These are phyloP conservation scores for Henricia sp. DNA, from an alignment of 53 echinoderm and acorn worm genomes.

Conservation along the genomic window DNA sequence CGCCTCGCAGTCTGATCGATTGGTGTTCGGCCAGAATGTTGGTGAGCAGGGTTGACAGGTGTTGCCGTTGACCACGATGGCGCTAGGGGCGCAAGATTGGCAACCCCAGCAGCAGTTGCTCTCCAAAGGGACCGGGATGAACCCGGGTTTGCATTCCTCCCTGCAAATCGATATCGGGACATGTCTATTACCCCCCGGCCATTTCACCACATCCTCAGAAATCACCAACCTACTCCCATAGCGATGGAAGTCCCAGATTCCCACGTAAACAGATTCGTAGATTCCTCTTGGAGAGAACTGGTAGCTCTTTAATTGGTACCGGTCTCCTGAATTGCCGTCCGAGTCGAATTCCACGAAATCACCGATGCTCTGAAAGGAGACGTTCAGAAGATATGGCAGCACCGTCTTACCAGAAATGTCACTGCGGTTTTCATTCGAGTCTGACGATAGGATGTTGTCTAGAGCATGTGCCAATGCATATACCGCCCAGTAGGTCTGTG, in stretches of 20 bases:
- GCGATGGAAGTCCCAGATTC: background rate
- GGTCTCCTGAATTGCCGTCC: background rate
- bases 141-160: background rate
- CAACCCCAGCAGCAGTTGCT: constrained; percentile 11
- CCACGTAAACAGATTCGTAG: background rate
- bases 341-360: background rate
- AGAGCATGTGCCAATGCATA: constrained; percentile 13
- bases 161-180: background rate
- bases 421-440: background rate
- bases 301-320: background rate
- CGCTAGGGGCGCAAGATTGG: background rate
- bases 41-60: constrained; percentile 56
- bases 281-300: background rate
- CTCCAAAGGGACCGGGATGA: background rate
- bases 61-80: constrained; percentile 49
- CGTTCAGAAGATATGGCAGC: background rate
- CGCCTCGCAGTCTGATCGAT: constrained; percentile 56
- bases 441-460: background rate
- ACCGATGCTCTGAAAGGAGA: background rate
- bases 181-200: background rate
- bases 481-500: background rate
- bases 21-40: constrained; percentile 65
- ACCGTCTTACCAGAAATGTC: background rate
- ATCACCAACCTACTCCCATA: background rate
- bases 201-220: background rate